Conservation (phyloP, 2,888 invertebrate species). For the Hecatera dysodea region DNA sequence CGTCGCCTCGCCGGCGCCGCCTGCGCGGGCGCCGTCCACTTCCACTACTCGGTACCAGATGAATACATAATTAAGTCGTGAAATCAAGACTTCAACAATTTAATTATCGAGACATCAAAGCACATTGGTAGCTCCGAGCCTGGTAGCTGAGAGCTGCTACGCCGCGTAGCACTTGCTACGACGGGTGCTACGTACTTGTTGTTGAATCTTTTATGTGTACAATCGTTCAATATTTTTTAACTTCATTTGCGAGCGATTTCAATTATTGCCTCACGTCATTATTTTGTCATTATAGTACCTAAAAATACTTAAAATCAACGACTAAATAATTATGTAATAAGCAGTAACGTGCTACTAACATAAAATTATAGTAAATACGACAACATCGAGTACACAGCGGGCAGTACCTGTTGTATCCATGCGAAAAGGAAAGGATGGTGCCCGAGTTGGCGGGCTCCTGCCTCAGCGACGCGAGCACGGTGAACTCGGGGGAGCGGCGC, state of each 20-base stretch:
- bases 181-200: slow-evolving; percentile 39
- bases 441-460: slow-evolving; percentile 96
- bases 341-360: slow-evolving; percentile 55
- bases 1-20: slow-evolving; percentile 33
- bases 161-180: slow-evolving; percentile 54
- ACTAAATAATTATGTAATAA: slow-evolving; percentile 48
- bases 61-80: slow-evolving; percentile 70
- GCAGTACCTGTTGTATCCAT: slow-evolving; percentile 93
- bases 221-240: not conserved
- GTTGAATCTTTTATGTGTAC: not conserved
- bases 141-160: slow-evolving; percentile 51
- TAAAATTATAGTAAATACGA: slow-evolving; percentile 28
- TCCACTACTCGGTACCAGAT: slow-evolving; percentile 82
- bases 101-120: slow-evolving; percentile 59
- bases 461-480: slow-evolving; percentile 94
- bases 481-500: slow-evolving; percentile 94
- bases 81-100: slow-evolving; percentile 64
- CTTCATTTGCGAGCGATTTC: not conserved
- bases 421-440: slow-evolving; percentile 95
- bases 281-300: not conserved
- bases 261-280: not conserved
- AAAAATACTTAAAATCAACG: slow-evolving; percentile 25
- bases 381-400: slow-evolving; percentile 53
- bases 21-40: slow-evolving; percentile 68
- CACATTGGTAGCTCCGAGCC: slow-evolving; percentile 15